Evolutionary conservation across 2,113 vertebrate species (phyloP).

Genomic region (Halichoerus grypus): DNA sequence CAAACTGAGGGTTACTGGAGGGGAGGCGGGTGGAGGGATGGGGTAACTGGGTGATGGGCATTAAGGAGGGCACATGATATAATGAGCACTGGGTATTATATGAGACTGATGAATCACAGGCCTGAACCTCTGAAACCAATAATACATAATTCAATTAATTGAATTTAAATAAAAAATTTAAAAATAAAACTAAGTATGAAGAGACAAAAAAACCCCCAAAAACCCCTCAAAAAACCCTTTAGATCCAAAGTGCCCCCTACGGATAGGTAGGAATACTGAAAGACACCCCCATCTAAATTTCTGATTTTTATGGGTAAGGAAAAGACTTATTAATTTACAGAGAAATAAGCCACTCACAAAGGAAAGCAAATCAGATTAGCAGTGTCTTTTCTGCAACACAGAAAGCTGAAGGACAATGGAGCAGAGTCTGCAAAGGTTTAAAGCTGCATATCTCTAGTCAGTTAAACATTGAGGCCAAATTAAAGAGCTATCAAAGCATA

Average conservation of each 20-base stretch:
- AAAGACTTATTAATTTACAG: background rate
- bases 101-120: too few relatives aligned
- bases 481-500: background rate
- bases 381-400: background rate
- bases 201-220: too few relatives aligned
- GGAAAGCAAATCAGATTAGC: background rate
- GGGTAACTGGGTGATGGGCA: too few relatives aligned
- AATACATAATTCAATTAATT: too few relatives aligned
- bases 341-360: background rate
- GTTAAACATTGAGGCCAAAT: background rate
- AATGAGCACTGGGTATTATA: too few relatives aligned
- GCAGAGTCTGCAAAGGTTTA: background rate
- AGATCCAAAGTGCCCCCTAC: background rate
- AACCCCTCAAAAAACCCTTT: background rate
- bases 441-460: background rate
- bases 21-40: too few relatives aligned
- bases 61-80: too few relatives aligned
- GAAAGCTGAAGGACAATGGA: background rate
- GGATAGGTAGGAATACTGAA: background rate
- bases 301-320: conserved; percentile 5
- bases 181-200: too few relatives aligned
- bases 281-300: background rate
- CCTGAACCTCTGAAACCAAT: too few relatives aligned
- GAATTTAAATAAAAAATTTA: too few relatives aligned
- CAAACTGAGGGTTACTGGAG: too few relatives aligned